Percentiles rank a stretch among this genome's conserved stretches.
Evolutionary conservation across 37 sponge, comb jelly and placozoan species (phyloP).

Genomic region (Bolinopsis microptera): DNA sequence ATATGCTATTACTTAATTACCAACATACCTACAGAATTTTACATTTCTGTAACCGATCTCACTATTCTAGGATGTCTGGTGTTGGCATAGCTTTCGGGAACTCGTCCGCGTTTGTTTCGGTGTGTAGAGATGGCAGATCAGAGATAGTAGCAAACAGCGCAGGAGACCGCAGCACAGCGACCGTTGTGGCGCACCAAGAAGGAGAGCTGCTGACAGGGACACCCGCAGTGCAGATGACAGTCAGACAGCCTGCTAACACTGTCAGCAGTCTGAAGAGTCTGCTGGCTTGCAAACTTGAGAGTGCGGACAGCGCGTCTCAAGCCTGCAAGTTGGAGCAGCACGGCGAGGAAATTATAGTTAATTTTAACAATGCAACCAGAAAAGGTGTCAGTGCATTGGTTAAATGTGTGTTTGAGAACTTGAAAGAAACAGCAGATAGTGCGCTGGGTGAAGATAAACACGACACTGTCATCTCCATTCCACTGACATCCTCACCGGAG

Average conservation of each 20-base stretch:
- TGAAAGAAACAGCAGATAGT: slow-evolving; percentile 48
- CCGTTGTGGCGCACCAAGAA: neutral
- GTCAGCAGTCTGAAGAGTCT: slow-evolving; percentile 16
- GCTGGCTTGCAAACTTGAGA: neutral
- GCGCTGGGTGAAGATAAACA: slow-evolving; percentile 21
- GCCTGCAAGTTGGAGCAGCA: slow-evolving; percentile 32
- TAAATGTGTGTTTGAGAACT: slow-evolving; percentile 19
- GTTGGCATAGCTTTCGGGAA: slow-evolving; percentile 16
- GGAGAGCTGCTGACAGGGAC: slow-evolving; percentile 27
- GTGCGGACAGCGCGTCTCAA: neutral
- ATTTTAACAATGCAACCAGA: neutral
- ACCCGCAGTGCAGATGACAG: neutral
- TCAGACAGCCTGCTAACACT: neutral
- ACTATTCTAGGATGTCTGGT: neutral
- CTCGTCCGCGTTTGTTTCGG: neutral
- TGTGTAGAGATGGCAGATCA: neutral
- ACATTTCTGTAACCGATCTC: neutral
- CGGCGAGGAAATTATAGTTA: slow-evolving; percentile 6
- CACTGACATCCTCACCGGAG: neutral
- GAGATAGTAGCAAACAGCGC: slow-evolving; percentile 42
- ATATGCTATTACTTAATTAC: neutral
- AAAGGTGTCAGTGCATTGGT: slow-evolving; percentile 30
- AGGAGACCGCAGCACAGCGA: neutral
- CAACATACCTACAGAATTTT: neutral
- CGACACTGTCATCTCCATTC: neutral